A percentile compares a stretch with the other conserved stretches of the same genome.
These are phyloP conservation scores for Corythoichthys haematopterus DNA, from an alignment of 2,113 vertebrate genomes.

Conservation along the genomic window DNA sequence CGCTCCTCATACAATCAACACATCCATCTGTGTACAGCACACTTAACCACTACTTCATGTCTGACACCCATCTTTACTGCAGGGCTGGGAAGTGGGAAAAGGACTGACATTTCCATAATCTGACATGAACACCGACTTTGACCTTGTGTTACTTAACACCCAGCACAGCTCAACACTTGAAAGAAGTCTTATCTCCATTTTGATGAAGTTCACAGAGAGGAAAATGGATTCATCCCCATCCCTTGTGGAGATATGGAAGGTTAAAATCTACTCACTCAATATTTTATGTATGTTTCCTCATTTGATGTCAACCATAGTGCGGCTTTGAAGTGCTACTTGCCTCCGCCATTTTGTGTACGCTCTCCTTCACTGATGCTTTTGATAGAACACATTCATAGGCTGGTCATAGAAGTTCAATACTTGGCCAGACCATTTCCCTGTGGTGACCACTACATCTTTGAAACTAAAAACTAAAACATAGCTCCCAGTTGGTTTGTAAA, in stretches of 20 bases:
- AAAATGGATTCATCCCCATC: slow-evolving; percentile 51
- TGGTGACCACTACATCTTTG: neutral
- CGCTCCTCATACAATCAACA: slow-evolving; percentile 46
- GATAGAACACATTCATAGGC: neutral
- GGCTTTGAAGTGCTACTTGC: slow-evolving; percentile 12
- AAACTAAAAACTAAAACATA: neutral
- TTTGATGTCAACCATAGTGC: slow-evolving; percentile 44
- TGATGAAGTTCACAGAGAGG: slow-evolving; percentile 59
- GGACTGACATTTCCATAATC: slow-evolving; percentile 67
- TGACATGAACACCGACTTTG: slow-evolving; percentile 57
- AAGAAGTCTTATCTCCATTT: slow-evolving; percentile 62
- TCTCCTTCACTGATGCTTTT: slow-evolving; percentile 1
- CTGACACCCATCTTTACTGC: slow-evolving; percentile 27
- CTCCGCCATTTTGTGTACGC: slow-evolving; percentile 6
- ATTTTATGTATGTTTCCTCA: slow-evolving; percentile 56
- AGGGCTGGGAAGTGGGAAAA: slow-evolving; percentile 31
- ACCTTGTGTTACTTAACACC: slow-evolving; percentile 64
- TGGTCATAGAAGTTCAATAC: neutral
- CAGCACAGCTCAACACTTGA: slow-evolving; percentile 59
- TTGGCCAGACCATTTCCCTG: neutral
- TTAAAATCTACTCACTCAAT: slow-evolving; percentile 57
- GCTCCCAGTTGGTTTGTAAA: neutral
- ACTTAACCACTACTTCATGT: slow-evolving; percentile 35
- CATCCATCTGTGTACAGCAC: slow-evolving; percentile 31
- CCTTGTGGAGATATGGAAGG: slow-evolving; percentile 49